Evolutionary conservation across 53 echinoderm and acorn worm species (phyloP).

Genomic region (Actinopyga echinites): DNA sequence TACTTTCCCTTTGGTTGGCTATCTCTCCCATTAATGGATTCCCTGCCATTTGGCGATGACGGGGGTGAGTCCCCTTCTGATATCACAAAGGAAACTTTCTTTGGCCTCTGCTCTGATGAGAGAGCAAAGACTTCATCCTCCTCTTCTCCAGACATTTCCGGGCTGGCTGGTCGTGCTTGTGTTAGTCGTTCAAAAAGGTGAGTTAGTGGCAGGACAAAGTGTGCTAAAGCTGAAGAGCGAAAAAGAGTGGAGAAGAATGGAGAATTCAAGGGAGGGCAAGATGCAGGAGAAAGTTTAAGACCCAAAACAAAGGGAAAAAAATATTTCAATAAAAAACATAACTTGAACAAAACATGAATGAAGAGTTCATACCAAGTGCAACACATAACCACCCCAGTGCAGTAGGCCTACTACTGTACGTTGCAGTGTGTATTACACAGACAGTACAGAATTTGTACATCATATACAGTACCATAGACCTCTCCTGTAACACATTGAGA

Average conservation of each 20-base stretch:
- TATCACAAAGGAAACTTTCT: constrained; percentile 27
- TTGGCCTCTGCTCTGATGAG: constrained; percentile 17
- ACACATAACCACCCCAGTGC: too few species aligned
- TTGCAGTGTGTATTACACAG: too few species aligned
- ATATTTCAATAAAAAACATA: too few species aligned
- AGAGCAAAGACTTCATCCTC: constrained; percentile 33
- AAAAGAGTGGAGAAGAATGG: not conserved
- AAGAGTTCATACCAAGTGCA: too few species aligned
- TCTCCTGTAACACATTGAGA: too few species aligned
- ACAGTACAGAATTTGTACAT: too few species aligned
- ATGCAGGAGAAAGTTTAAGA: too few species aligned
- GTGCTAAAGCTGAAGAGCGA: constrained; percentile 12
- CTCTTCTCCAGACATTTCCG: not conserved
- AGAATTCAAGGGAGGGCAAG: too few species aligned
- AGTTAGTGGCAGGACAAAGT: constrained; percentile 29
- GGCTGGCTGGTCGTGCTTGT: not conserved
- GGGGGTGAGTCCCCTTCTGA: constrained; percentile 10
- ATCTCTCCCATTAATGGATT: not conserved
- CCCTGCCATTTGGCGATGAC: not conserved
- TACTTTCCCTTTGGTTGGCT: constrained; percentile 14
- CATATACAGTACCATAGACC: too few species aligned
- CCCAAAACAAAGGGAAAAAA: too few species aligned
- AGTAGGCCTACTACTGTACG: too few species aligned
- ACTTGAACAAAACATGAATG: too few species aligned
- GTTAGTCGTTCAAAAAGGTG: constrained; percentile 27